Evolutionary conservation across 2,888 invertebrate species (phyloP), one percentile per base, ranked within the genome.

Genomic region (Dascillus cervinus): DNA sequence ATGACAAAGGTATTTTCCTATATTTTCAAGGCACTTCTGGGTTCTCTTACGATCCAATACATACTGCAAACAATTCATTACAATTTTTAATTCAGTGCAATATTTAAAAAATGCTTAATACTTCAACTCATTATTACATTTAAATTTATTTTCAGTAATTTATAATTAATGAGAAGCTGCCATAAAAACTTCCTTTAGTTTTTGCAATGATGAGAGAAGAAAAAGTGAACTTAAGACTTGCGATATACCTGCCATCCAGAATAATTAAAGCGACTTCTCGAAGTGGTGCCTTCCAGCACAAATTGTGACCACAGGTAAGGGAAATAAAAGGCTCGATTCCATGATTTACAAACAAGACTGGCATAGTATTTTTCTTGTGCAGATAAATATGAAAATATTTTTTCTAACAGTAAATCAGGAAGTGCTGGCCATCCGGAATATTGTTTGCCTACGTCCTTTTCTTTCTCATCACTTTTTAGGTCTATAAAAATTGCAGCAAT

Each of bases 181-280:
- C n/a, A n/a, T n/a, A n/a, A n/a, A n/a, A n/a, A n/a, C n/a, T n/a
- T n/a, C n/a, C n/a, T n/a, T n/a, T n/a, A n/a, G n/a, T n/a, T n/a
- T n/a, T n/a, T n/a, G n/a, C n/a, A n/a, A n/a, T n/a, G n/a, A n/a
- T n/a, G n/a, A n/a, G n/a, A n/a, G n/a, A n/a, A n/a, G n/a, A n/a
- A n/a, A n/a, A n/a, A n/a, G n/a, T n/a, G n/a, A n/a, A n/a, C n/a
- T n/a, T n/a, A n/a, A n/a, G n/a, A n/a, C n/a, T n/a, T n/a, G n/a
- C n/a, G n/a, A n/a, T n/a, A n/a, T 55, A 72, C 73, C 65, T 82
- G 82, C 79, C 85, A 87, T 10, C 87, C 87, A 27, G 81, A 79
- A 57, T 84, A 82, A 53, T 86, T 86, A 56, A 77, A 86, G 55
- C 80, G 78, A 12, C 79, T 69, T 32, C 83, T 71, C 0, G 85